These are phyloP conservation scores for Xestia sexstrigata DNA, from an alignment of 2,888 invertebrate genomes.

Conservation along the genomic window DNA sequence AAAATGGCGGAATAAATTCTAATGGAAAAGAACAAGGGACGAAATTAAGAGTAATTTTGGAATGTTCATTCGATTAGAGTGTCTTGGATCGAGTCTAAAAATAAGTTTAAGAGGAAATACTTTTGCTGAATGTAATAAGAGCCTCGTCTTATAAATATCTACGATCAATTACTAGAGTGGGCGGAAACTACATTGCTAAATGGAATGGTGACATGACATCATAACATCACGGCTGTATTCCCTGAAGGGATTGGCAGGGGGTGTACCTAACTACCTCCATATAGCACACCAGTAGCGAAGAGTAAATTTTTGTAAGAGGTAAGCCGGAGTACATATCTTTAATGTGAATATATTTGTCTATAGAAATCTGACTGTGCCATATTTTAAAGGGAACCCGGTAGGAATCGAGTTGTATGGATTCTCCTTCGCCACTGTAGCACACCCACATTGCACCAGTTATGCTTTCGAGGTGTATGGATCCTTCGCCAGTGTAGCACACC, in stretches of 20 bases:
- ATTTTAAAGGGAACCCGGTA: too few relatives aligned
- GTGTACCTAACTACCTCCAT: too few relatives aligned
- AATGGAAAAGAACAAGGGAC: constrained; percentile 28
- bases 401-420: too few relatives aligned
- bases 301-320: too few relatives aligned
- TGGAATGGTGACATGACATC: neutral
- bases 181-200: neutral
- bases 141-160: neutral
- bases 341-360: too few relatives aligned
- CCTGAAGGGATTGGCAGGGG: neutral
- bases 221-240: neutral
- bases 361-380: too few relatives aligned
- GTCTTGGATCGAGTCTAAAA: constrained; percentile 11
- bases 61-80: constrained; percentile 38
- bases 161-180: neutral
- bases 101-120: constrained; percentile 20
- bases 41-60: constrained; percentile 35
- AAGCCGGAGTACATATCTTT: too few relatives aligned
- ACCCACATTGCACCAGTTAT: too few relatives aligned
- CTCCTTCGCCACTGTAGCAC: too few relatives aligned
- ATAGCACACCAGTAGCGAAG: too few relatives aligned
- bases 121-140: constrained; percentile 15
- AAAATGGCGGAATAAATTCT: constrained; percentile 31
- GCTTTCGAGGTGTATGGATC: too few relatives aligned
- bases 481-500: too few relatives aligned